Conservation (phyloP, 2,888 invertebrate species). For the Drosophila demipolita region DNA sequence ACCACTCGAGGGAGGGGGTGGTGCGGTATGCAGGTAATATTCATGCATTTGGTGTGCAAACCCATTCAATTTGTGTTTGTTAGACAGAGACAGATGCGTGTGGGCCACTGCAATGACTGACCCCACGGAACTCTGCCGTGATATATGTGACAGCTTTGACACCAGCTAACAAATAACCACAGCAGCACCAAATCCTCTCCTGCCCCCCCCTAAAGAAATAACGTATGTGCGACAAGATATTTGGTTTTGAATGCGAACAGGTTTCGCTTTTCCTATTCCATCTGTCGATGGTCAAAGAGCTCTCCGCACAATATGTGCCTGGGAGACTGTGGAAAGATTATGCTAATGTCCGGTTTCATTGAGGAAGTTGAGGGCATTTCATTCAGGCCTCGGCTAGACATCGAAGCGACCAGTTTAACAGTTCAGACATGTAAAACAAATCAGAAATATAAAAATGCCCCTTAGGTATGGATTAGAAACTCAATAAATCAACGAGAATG, state of each 20-base stretch:
- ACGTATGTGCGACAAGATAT: constrained; percentile 66
- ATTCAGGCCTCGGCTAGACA: constrained; percentile 55
- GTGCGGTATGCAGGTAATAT: not conserved
- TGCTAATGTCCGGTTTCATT: constrained; percentile 75
- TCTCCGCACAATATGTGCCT: constrained; percentile 37
- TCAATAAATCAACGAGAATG: constrained; percentile 66
- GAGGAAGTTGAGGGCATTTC: constrained; percentile 75
- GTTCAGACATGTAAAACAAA: constrained; percentile 35
- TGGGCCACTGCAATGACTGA: constrained; percentile 67
- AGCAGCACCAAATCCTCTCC: constrained; percentile 26
- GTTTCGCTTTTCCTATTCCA: constrained; percentile 51
- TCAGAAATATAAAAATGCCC: constrained; percentile 40
- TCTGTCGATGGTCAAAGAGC: constrained; percentile 17
- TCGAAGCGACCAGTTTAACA: constrained; percentile 79
- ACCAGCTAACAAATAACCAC: constrained; percentile 77
- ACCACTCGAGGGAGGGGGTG: not conserved
- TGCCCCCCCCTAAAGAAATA: constrained; percentile 28
- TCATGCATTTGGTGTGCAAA: constrained; percentile 23
- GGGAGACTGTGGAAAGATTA: constrained; percentile 50
- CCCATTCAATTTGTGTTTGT: constrained; percentile 18
- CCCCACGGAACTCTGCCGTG: constrained; percentile 73
- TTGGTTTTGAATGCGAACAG: constrained; percentile 67
- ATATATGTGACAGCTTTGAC: constrained; percentile 82
- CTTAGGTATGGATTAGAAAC: constrained; percentile 42
- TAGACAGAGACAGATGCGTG: constrained; percentile 65